A percentile compares a stretch with the other conserved stretches of the same genome.
Evolutionary conservation across 2,888 invertebrate species (phyloP).

Genomic region (Bruchidius siliquastri): DNA sequence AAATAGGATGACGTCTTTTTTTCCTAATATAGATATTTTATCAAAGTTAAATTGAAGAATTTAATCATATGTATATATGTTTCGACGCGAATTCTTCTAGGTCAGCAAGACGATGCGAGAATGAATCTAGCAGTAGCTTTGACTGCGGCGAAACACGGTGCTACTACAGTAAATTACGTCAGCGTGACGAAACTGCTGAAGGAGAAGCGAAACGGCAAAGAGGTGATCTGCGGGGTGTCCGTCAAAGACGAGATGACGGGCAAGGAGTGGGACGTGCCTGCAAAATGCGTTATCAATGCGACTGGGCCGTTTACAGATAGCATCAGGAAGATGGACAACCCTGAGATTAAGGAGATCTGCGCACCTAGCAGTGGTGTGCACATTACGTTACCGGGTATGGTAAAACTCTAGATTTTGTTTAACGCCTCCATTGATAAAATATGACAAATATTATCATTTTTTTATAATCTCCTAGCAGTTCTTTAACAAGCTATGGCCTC

Average conservation of each 20-base stretch:
- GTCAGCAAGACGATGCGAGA: constrained; percentile 98
- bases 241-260: constrained; percentile 76
- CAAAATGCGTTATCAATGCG: constrained; percentile 95
- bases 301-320: constrained; percentile 82
- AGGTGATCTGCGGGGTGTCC: constrained; percentile 62
- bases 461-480: too few relatives aligned
- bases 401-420: too few relatives aligned
- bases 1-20: too few relatives aligned
- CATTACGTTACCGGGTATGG: constrained; percentile 94
- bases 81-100: constrained; percentile 46
- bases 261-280: constrained; percentile 78
- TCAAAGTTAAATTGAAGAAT: too few relatives aligned
- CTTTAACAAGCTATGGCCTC: too few relatives aligned
- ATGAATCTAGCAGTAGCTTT: constrained; percentile 96
- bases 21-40: too few relatives aligned
- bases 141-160: constrained; percentile 93
- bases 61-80: too few relatives aligned
- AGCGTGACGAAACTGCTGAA: constrained; percentile 75
- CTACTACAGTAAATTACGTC: constrained; percentile 91
- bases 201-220: constrained; percentile 49
- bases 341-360: constrained; percentile 77
- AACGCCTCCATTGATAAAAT: too few relatives aligned
- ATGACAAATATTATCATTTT: too few relatives aligned
- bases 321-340: constrained; percentile 92
- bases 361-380: constrained; percentile 97